Conservation (phyloP, 2,888 invertebrate species). For the Xestoiulus laeticollis region DNA sequence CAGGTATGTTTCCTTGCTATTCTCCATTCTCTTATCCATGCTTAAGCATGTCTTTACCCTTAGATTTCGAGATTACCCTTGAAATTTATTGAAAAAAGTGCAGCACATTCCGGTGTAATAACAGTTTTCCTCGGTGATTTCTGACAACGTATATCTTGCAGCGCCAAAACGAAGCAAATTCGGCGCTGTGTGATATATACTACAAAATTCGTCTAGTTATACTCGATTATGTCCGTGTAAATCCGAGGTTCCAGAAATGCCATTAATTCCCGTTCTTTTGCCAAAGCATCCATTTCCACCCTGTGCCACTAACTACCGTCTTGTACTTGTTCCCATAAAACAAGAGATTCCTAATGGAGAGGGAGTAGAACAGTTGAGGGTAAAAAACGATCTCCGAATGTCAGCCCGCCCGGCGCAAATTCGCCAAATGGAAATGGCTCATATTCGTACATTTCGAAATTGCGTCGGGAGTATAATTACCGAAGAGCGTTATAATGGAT, state of each 20-base stretch:
- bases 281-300: not conserved
- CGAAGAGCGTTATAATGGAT: slow-evolving; percentile 6
- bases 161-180: not conserved
- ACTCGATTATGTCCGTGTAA: slow-evolving; percentile 41
- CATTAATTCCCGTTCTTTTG: not conserved
- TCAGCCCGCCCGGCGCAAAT: not conserved
- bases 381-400: not conserved
- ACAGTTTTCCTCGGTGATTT: not conserved
- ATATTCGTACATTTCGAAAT: not conserved
- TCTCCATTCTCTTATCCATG: not conserved
- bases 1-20: too few species aligned
- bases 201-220: slow-evolving; percentile 7
- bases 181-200: not conserved
- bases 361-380: not conserved
- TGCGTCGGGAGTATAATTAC: slow-evolving; percentile 22
- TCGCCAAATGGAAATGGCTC: not conserved
- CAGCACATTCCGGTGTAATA: not conserved
- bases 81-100: not conserved
- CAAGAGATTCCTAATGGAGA: slow-evolving; percentile 11
- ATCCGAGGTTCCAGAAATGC: not conserved
- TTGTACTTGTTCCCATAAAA: slow-evolving; percentile 6
- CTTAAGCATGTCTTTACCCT: too few species aligned
- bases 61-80: too few species aligned
- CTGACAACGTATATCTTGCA: not conserved
- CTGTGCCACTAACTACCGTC: not conserved